Evolutionary conservation across 2,797 vertebrate species (phyloP).

Genomic region (Bradypodion ventrale): DNA sequence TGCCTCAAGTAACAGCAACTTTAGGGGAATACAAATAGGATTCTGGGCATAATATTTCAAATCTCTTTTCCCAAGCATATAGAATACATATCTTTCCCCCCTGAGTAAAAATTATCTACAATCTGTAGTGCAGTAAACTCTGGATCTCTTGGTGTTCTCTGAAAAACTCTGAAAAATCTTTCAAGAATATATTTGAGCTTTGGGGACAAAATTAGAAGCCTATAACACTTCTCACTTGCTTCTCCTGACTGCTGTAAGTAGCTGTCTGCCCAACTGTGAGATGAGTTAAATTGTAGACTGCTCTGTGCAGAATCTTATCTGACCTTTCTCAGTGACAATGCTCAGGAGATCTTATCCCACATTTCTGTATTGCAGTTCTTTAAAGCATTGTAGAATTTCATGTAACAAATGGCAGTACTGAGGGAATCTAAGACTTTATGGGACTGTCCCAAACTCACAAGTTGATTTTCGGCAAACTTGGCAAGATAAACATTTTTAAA

Average conservation of each 20-base stretch:
- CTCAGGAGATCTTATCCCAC: slow-evolving; percentile 15
- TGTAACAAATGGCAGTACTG: not conserved
- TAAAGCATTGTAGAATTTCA: slow-evolving; percentile 1
- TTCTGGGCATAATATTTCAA: too few relatives aligned
- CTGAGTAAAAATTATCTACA: not conserved
- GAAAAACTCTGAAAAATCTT: slow-evolving; percentile 3
- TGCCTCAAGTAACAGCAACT: too few relatives aligned
- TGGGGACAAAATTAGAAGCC: slow-evolving; percentile 17
- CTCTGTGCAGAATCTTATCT: slow-evolving; percentile 18
- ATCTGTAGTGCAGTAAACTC: slow-evolving; percentile 18
- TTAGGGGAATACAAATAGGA: too few relatives aligned
- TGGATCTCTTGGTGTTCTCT: too few relatives aligned
- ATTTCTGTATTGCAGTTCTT: not conserved
- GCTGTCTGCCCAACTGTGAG: slow-evolving; percentile 18
- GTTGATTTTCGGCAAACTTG: not conserved
- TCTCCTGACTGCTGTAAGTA: slow-evolving; percentile 14
- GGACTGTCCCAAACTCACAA: not conserved
- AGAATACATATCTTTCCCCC: too few relatives aligned
- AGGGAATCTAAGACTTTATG: not conserved
- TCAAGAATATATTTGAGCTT: slow-evolving; percentile 16
- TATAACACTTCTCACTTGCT: slow-evolving; percentile 18
- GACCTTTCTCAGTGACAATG: slow-evolving; percentile 21
- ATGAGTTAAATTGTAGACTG: slow-evolving; percentile 26
- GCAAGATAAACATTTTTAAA: not conserved
- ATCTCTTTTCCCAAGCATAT: too few relatives aligned